Base-by-base conservation (phyloP, 2,797 vertebrate genomes). In the Peromyscus melanophrys region DNA sequence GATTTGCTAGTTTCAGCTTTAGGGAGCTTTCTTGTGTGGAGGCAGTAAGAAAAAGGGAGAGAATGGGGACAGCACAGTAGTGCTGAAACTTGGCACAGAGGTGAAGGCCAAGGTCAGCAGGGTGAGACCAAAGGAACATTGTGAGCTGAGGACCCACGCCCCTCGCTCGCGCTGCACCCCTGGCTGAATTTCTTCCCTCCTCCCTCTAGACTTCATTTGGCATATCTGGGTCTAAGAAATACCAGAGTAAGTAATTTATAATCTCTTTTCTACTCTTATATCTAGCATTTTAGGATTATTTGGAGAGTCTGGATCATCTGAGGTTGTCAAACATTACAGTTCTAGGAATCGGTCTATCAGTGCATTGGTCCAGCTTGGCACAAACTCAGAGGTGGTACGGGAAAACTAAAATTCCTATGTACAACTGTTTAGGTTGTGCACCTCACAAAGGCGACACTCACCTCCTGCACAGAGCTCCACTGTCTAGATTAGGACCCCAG, bases 1-100 rank as follows among this genome's bases (percentile, higher is more conserved):
- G 43, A 77, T 91, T 91, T 37, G 63, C 29, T 73, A 27, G 57
- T 11, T 96, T 87, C 94, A 90, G 81, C 37, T 34, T 96, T 0
- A 92, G 40, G 6, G 59, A 46, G 19, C 37, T 94, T 88, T 78
- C 84, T 19, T 37, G 29, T 71, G 55, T 57, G 19, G 25, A 88
- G 61, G 10, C 67, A 40, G n/a, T 69, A 1, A 29, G 25, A 43
- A 5, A n/a, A 0, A 4, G 9, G 23, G 46, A n/a, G 37, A 29
- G 10, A 6, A 3, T 0, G 43, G 49, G 52, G 71, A 59, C 1
- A 71, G n/a, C 61, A 25, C 16, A 63, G 27, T 9, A 16, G 27
- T 12, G 23, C 31, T 14, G 7, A 4, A 6, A 52, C 59, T 16
- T 52, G 2, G 37, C 1, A 0, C 0, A 11, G 4, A 31, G 37